phyloP scores from a whole-genome alignment of 2,113 vertebrate species.

The Emydura subglobosa region DNA sequence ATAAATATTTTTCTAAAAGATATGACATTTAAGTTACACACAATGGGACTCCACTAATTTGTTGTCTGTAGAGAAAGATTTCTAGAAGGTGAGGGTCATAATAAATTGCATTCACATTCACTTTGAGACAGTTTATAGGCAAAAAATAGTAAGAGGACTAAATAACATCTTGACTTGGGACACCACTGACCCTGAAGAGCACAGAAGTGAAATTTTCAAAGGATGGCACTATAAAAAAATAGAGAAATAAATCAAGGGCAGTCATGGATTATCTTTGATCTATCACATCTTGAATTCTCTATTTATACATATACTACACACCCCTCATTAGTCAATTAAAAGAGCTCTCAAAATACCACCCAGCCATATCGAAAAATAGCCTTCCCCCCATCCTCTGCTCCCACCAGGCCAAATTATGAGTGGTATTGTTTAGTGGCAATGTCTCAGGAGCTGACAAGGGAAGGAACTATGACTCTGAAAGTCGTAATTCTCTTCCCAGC shows the following conservation, averaged over 20 bases:
- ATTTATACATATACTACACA: not conserved
- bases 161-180: not conserved
- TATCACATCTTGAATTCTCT: not conserved
- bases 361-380: not conserved
- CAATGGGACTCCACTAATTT: not conserved
- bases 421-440: not conserved
- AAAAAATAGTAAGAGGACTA: not conserved
- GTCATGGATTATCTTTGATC: not conserved
- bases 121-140: not conserved
- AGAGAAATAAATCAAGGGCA: not conserved
- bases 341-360: not conserved
- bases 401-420: not conserved
- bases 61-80: not conserved
- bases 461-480: accelerated
- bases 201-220: not conserved
- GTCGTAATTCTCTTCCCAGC: accelerated
- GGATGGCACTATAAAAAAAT: not conserved
- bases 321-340: not conserved
- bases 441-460: not conserved
- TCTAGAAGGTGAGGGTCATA: not conserved
- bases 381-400: not conserved
- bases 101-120: not conserved
- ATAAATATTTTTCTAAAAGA: not conserved
- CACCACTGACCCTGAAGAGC: not conserved
- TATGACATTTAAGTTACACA: accelerated